Evolutionary conservation across 2,888 invertebrate genomes (phyloP), one percentile per base, ranked within the genome.

Genomic region (Seira musarum): DNA sequence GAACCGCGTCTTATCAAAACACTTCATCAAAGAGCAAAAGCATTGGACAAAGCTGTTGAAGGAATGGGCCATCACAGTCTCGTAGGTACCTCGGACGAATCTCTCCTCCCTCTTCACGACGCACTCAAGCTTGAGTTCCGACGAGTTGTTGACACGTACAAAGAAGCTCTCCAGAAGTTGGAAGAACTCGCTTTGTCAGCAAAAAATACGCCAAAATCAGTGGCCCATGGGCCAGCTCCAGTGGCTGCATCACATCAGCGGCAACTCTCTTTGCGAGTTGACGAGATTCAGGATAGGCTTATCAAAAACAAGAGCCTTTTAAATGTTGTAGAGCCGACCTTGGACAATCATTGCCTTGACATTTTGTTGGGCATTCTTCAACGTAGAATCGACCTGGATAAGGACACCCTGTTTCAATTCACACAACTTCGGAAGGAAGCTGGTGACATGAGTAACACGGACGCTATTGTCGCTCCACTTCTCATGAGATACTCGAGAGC

Each of bases 241-340:
- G 94, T 95, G 0, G 93, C 94, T 49, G 94, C 96, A 0, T 96
- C 96, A 60, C 97, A 97, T 90, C 97, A 97, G 89, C 91, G 97
- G 24, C 93, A 96, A 65, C 90, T 97, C 83, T 94, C 95, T 68
- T 57, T 70, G 25, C 83, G 87, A 73, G 83, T 84, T 87, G 92
- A 93, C 8, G 96, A 97, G 88, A 95, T 97, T 68, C 96, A 97
- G 88, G 93, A 96, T 85, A 90, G 97, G 0, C 91, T 97, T 73
- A 96, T 97, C 87, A 96, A 96, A 90, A 97, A 97, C 90, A 96
- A 96, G 89, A 94, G 95, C 0, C 90, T 97, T 49, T 90, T 96
- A 82, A 96, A 91, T 86, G 90, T 90, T 8, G 89, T 91, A 15
- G 91, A 91, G 85, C 91, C 96, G 64, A 93, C 95, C 80, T 90